phyloP scores from a whole-genome alignment of 2,797 vertebrate species.

The Chaenodraco wilsoni region DNA sequence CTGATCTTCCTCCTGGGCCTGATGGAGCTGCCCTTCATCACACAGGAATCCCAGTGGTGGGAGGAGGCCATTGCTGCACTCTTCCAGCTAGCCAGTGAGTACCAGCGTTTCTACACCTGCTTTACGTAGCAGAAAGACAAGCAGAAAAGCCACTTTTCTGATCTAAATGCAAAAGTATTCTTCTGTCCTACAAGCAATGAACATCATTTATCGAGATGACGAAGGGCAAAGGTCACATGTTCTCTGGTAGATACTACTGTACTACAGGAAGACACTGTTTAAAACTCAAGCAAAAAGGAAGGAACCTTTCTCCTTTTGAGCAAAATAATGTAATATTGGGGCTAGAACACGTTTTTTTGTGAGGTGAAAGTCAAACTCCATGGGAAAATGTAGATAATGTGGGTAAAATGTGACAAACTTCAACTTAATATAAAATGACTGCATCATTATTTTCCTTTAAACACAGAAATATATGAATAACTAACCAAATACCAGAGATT shows the following conservation, averaged over 20 bases:
- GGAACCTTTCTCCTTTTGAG: background rate
- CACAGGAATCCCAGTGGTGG: conserved; percentile 96
- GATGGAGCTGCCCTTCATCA: conserved; percentile 89
- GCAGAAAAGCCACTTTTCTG: no score
- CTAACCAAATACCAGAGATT: no score
- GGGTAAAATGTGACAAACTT: background rate
- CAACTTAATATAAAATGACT: background rate
- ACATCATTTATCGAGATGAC: no score
- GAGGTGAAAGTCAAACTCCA: background rate
- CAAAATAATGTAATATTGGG: background rate
- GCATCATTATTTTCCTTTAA: conserved; percentile 3
- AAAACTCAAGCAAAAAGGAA: background rate
- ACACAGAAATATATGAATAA: no score
- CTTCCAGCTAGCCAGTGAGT: conserved; percentile 98
- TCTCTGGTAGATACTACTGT: conserved; percentile 9
- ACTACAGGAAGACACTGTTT: background rate
- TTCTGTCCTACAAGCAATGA: no score
- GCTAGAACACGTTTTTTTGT: background rate
- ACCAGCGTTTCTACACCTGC: conserved; percentile 22
- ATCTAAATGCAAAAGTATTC: no score
- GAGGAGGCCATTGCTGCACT: conserved; percentile 98
- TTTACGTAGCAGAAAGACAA: no score
- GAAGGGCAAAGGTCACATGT: conserved; percentile 7
- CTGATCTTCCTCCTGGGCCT: conserved; percentile 94
- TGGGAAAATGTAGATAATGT: background rate